A percentile compares a stretch with the other conserved stretches of the same genome.
These are phyloP conservation scores for Parotocinclus haroldoi DNA, from an alignment of 2,797 vertebrate genomes.

Conservation along the genomic window DNA sequence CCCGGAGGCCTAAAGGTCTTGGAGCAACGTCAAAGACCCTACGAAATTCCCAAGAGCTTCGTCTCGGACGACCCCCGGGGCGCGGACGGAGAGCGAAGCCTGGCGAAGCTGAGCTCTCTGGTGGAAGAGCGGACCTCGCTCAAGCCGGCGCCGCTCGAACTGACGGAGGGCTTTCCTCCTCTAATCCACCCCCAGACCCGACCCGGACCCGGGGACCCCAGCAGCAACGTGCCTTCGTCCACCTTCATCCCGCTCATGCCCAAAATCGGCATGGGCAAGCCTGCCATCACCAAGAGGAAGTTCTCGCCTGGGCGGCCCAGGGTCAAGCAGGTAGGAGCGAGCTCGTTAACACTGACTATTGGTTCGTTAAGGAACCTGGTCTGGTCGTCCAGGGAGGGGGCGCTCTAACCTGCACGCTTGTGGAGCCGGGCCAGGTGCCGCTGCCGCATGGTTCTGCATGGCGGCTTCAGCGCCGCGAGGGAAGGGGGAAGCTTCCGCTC, in stretches of 20 bases:
- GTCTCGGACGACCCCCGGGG: slow-evolving; percentile 62
- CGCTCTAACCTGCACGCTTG: no score
- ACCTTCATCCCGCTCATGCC: slow-evolving; percentile 84
- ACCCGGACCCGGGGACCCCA: slow-evolving; percentile 61
- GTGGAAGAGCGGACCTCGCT: slow-evolving; percentile 69
- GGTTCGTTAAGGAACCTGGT: no score
- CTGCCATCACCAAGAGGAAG: slow-evolving; percentile 94
- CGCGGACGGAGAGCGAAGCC: slow-evolving; percentile 63
- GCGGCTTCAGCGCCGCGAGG: no score
- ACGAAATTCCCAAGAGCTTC: slow-evolving; percentile 58
- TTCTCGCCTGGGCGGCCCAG: slow-evolving; percentile 91
- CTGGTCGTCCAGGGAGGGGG: no score
- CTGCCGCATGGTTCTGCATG: not conserved
- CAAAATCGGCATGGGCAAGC: slow-evolving; percentile 98
- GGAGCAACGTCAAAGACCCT: slow-evolving; percentile 24
- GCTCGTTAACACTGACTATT: no score
- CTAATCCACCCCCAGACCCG: slow-evolving; percentile 53
- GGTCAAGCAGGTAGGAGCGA: slow-evolving; percentile 81
- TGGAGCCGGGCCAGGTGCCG: no score
- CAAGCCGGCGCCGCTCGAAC: slow-evolving; percentile 69
- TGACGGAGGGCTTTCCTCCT: slow-evolving; percentile 65
- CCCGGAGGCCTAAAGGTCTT: not conserved
- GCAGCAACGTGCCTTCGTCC: slow-evolving; percentile 70
- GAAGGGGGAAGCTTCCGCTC: no score
- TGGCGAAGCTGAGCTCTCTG: slow-evolving; percentile 67